Evolutionary conservation across 1,140 invertebrate species (phyloP).

Genomic region (Ladona fulva): DNA sequence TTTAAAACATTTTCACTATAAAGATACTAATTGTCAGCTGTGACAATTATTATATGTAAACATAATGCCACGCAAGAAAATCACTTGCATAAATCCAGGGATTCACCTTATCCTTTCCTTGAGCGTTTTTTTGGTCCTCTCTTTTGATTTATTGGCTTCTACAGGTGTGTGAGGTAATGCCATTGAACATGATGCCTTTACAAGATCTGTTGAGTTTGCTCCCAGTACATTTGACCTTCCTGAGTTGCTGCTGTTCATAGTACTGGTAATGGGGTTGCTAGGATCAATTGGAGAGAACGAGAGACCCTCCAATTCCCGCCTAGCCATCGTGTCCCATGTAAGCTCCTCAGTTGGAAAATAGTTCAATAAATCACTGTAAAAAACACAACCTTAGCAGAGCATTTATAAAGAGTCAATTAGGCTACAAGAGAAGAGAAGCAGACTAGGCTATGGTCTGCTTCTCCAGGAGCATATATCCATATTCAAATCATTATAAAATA

Average conservation of each 20-base stretch:
- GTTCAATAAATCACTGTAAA: slow-evolving; percentile 37
- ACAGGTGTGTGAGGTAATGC: neutral
- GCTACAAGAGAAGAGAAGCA: too few relatives aligned
- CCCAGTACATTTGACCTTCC: neutral
- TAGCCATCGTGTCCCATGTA: slow-evolving; percentile 48
- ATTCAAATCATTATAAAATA: too few relatives aligned
- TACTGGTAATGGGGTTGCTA: neutral
- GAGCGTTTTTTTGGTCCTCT: slow-evolving; percentile 21
- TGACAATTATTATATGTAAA: neutral
- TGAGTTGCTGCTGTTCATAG: neutral
- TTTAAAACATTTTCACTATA: neutral
- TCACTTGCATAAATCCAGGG: slow-evolving; percentile 18
- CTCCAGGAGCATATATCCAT: too few relatives aligned
- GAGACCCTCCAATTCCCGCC: slow-evolving; percentile 39
- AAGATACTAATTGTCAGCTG: neutral
- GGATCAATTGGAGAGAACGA: neutral
- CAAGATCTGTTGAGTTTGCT: neutral
- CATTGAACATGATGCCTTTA: neutral
- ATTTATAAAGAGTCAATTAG: too few relatives aligned
- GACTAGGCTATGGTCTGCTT: too few relatives aligned
- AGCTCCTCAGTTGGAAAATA: slow-evolving; percentile 33
- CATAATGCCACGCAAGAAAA: neutral
- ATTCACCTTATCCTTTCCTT: slow-evolving; percentile 32
- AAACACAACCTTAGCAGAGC: too few relatives aligned
- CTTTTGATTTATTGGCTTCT: slow-evolving; percentile 11